Evolutionary conservation across 2,113 vertebrate species (phyloP), one percentile per base, ranked within the genome.

Genomic region (Crotalus viridis): DNA sequence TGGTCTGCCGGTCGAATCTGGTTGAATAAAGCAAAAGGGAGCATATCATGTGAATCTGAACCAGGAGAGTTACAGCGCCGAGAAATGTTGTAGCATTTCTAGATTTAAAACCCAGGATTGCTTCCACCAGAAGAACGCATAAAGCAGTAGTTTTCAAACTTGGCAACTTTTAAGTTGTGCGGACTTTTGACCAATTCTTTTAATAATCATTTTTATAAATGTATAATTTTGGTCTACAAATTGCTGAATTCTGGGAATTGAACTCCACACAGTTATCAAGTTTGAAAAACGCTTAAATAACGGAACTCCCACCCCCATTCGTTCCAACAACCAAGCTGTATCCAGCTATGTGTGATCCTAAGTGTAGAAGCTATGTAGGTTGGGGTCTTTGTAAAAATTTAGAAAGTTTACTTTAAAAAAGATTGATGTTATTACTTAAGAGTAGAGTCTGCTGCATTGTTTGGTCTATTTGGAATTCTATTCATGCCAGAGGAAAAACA

Each of bases 261-360:
- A 81, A 81, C n/a, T 81, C 33, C 69, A 81, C 33, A 21, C 69
- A 81, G n/a, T 81, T 81, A 17, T 17, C 74, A 21, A 81, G 74
- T 19, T 81, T 81, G 7, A 43, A 81, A 81, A 81, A 8, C n/a
- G 2, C 33, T 39, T 33, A 15, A 15, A 17, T 81, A 81, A 39
- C 5, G n/a, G 4, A 64, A 10, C 12, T 1, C 2, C 0, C 5
- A 9, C 8, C 48, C 48, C 48, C 8, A 9, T 74, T 15, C 0
- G 5, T 33, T 33, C 33, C 33, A 81, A 39, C 69, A 81, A 8
- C 6, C n/a, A 8, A 81, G 33, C 7, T 21, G 2, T 81, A 81
- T 43, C 74, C 33, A 43, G 74, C 33, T 4, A 81, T 81, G 33
- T 43, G 17, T 21, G 7, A 43, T 3, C 15, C 74, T 81, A 21